Evolutionary conservation across 2,888 invertebrate genomes (phyloP).

Genomic region (Lysandra bellargus): DNA sequence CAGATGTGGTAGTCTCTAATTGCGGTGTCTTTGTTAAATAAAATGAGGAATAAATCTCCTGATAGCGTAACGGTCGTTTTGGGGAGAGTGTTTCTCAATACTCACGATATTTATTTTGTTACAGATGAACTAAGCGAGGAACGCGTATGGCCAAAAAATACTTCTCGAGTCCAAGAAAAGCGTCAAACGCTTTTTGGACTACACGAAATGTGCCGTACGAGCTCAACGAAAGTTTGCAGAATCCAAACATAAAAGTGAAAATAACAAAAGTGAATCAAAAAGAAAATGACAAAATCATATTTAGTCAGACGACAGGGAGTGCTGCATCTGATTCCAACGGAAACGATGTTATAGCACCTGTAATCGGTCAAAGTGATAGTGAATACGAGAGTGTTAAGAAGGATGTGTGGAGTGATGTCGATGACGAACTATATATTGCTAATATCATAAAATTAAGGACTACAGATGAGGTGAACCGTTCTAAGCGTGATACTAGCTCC

Average conservation of each 20-base stretch:
- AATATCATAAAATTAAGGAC: conserved; percentile 69
- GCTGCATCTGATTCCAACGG: conserved; percentile 37
- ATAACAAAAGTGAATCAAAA: conserved; percentile 49
- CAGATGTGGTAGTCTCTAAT: conserved; percentile 71
- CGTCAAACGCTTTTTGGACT: conserved; percentile 74
- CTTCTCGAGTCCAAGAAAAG: conserved; percentile 65
- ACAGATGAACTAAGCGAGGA: conserved; percentile 67
- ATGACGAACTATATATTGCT: conserved; percentile 77
- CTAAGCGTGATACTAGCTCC: conserved; percentile 73
- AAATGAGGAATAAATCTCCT: conserved; percentile 72
- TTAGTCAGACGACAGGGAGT: conserved; percentile 36
- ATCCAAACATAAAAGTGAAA: conserved; percentile 38
- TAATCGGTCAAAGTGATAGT: conserved; percentile 47
- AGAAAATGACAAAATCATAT: conserved; percentile 41
- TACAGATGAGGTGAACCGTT: conserved; percentile 70
- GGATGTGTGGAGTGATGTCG: conserved; percentile 74
- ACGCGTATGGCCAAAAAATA: conserved; percentile 76
- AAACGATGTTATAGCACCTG: conserved; percentile 60
- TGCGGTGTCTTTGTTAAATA: conserved; percentile 76
- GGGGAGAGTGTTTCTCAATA: conserved; percentile 36
- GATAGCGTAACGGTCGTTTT: conserved; percentile 45
- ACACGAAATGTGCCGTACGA: conserved; percentile 56
- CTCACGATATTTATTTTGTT: conserved; percentile 56
- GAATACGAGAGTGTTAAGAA: conserved; percentile 66
- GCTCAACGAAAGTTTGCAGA: conserved; percentile 34